Conservation (phyloP, 1,140 invertebrate genomes). For the Samia ricini region DNA sequence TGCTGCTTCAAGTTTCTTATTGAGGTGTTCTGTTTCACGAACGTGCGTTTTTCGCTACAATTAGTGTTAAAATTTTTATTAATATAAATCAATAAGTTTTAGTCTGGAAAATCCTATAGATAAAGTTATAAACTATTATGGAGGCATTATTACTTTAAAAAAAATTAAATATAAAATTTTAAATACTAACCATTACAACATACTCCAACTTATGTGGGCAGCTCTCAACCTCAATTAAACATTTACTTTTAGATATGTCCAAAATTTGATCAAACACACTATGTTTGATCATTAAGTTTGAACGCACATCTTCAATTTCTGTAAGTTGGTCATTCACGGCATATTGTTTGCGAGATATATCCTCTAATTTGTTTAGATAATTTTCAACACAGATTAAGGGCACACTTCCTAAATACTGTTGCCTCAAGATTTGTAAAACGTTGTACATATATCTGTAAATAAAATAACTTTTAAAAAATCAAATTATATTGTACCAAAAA, state of each 20-base stretch:
- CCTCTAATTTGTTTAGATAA: slow-evolving; percentile 49
- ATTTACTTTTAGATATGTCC: slow-evolving; percentile 47
- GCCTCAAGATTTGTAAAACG: slow-evolving; percentile 53
- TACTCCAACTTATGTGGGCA: slow-evolving; percentile 61
- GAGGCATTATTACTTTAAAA: no score
- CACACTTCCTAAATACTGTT: slow-evolving; percentile 67
- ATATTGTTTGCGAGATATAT: slow-evolving; percentile 44
- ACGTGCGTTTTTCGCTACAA: slow-evolving; percentile 48
- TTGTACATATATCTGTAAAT: slow-evolving; percentile 59
- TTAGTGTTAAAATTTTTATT: neutral
- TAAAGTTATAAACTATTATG: neutral
- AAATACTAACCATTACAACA: slow-evolving; percentile 44
- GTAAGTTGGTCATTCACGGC: slow-evolving; percentile 47
- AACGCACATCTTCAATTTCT: slow-evolving; percentile 59
- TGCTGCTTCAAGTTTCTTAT: slow-evolving; percentile 47
- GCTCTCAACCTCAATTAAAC: slow-evolving; percentile 41
- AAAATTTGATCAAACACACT: slow-evolving; percentile 58
- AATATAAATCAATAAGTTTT: neutral
- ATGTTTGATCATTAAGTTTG: slow-evolving; percentile 55
- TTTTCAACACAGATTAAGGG: slow-evolving; percentile 61
- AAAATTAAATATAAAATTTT: no score
- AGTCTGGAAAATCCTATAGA: neutral
- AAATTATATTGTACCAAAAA: no score
- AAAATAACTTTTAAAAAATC: neutral
- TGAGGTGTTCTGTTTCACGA: slow-evolving; percentile 48